Evolutionary conservation across 2,113 vertebrate genomes (phyloP), one percentile per base, ranked within the genome.

Genomic region (Brachypodius melanocephalos): DNA sequence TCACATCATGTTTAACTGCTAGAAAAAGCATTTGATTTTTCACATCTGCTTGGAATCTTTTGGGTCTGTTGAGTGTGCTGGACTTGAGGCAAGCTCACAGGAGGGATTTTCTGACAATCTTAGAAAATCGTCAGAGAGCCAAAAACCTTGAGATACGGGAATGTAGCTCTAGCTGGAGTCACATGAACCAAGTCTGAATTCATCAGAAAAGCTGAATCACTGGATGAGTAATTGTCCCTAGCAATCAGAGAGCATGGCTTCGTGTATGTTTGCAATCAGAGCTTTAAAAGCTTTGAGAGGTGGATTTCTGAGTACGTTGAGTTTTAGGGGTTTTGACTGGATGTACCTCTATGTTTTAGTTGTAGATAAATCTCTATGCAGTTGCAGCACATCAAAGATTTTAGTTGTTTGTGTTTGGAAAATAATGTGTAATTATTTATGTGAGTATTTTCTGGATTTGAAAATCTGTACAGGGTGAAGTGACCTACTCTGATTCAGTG

Each of bases 131-230:
- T 85, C 48, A 55, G 80, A 40, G 61, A 67, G 52, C 84, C 84
- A 92, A 57, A 96, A 93, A 42, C 45, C 42, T 87, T 32, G 77
- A 87, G 83, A 75, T 52, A 17, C 61, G 36, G 68, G 86, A 92
- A 57, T 9, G 8, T 57, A 46, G 48, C 62, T 95, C 7, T 78
- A 29, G 36, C 89, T 89, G 61, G 66, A 89, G 79, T 69, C 81
- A 25, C 62, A 42, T 32, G 69, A 83, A 77, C 76, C 45, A 36
- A 71, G 69, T 40, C 76, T 65, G 57, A 75, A 90, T 87, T 89
- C 5, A 34, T 75, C 89, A 93, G 91, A 87, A 92, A 89, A 95
- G 86, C 89, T 95, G 84, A 95, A 75, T 95, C 89, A 92, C 77
- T 57, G n/a, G 28, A 79, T 95, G 95, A 91, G 58, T 91, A 95